These are phyloP conservation scores for Dendrocincla tyrannina DNA, from an alignment of 2,797 vertebrate genomes.

Conservation along the genomic window DNA sequence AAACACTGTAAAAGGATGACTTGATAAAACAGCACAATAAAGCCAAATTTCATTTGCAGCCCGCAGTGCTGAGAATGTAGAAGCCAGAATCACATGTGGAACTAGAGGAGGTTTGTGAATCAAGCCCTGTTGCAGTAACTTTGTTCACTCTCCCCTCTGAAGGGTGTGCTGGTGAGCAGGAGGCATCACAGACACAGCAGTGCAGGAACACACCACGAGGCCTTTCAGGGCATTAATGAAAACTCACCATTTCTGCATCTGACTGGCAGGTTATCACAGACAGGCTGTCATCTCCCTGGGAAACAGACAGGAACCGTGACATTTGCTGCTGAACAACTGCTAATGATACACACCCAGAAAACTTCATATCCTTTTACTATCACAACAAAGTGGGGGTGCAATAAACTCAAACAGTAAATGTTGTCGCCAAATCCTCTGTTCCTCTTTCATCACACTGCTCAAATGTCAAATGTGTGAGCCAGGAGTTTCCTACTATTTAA, in stretches of 20 bases:
- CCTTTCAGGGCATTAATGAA: neutral
- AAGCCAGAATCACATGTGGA: neutral
- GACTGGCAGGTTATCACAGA: slow-evolving; percentile 73
- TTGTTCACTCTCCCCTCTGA: neutral
- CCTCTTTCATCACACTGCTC: neutral
- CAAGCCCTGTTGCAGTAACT: neutral
- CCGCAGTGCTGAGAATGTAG: neutral
- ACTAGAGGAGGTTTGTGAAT: neutral
- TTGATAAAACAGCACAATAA: neutral
- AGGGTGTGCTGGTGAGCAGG: neutral
- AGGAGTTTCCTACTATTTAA: neutral
- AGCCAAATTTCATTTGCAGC: neutral
- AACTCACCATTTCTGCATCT: slow-evolving; percentile 74
- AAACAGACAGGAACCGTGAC: slow-evolving; percentile 4
- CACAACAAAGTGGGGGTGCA: neutral
- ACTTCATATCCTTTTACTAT: neutral
- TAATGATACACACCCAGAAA: neutral
- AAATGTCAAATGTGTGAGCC: neutral
- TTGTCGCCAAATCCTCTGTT: neutral
- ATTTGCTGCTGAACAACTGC: neutral
- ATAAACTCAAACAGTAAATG: neutral
- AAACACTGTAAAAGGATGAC: neutral
- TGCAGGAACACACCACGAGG: neutral
- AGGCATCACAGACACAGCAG: neutral
- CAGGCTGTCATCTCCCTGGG: slow-evolving; percentile 73